phyloP scores from a whole-genome alignment of 2,888 invertebrate genomes.

The Hylaea fasciaria region DNA sequence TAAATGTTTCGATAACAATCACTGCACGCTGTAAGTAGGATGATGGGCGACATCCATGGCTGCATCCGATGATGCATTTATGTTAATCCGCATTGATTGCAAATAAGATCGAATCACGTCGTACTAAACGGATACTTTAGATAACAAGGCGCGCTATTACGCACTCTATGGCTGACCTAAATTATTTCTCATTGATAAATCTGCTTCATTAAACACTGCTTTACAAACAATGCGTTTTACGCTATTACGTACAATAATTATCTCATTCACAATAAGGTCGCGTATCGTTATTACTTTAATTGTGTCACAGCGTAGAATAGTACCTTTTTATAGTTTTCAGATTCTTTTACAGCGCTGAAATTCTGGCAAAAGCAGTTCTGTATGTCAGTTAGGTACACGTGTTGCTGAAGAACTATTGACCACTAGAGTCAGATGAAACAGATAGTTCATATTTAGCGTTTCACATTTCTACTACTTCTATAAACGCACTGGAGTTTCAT shows the following conservation, averaged over 20 bases:
- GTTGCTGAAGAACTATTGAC: too few relatives aligned
- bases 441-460: too few relatives aligned
- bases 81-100: slow-evolving; percentile 80
- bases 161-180: slow-evolving; percentile 41
- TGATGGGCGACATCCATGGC: slow-evolving; percentile 41
- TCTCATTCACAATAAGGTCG: slow-evolving; percentile 28
- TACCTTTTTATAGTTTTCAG: not conserved
- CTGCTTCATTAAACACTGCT: slow-evolving; percentile 29
- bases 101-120: slow-evolving; percentile 69
- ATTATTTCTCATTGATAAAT: slow-evolving; percentile 49
- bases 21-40: not conserved
- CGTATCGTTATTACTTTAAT: slow-evolving; percentile 17
- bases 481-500: too few relatives aligned
- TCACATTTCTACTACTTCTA: too few relatives aligned
- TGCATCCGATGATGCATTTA: slow-evolving; percentile 66
- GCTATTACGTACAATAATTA: slow-evolving; percentile 20
- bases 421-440: too few relatives aligned
- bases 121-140: slow-evolving; percentile 37
- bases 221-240: slow-evolving; percentile 40
- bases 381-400: too few relatives aligned
- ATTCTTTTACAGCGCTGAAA: too few relatives aligned
- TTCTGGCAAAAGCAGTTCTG: too few relatives aligned
- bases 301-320: slow-evolving; percentile 6
- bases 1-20: too few relatives aligned
- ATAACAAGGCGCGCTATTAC: slow-evolving; percentile 36